Conservation (phyloP, 2,113 vertebrate species). For the Calyptommatus sinebrachiatus region DNA sequence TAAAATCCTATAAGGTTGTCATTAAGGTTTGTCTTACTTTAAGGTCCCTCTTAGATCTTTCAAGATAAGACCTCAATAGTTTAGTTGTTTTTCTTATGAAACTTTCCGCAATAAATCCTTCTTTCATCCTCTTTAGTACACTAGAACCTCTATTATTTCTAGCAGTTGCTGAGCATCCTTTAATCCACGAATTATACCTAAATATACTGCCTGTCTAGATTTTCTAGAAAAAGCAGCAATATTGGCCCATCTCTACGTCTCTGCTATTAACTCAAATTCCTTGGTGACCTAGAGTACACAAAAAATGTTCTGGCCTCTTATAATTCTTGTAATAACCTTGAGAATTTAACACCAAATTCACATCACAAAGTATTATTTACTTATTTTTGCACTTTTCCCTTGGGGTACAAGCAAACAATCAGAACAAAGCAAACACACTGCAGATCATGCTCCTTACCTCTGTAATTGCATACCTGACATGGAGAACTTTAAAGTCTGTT, state of each 20-base stretch:
- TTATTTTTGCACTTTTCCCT: too few relatives aligned
- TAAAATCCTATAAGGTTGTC: neutral
- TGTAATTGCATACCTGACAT: too few relatives aligned
- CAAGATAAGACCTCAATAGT: neutral
- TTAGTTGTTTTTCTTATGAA: constrained; percentile 4
- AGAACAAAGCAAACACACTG: neutral
- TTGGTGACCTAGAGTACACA: constrained; percentile 10
- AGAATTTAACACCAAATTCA: neutral
- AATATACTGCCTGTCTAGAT: neutral
- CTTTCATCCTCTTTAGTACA: constrained; percentile 23
- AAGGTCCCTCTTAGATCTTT: neutral
- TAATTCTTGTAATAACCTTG: neutral
- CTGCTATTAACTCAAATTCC: neutral
- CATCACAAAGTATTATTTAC: neutral
- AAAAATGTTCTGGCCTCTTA: constrained; percentile 3
- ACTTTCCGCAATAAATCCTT: neutral
- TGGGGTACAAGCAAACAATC: too few relatives aligned
- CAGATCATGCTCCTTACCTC: too few relatives aligned
- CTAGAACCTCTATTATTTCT: neutral
- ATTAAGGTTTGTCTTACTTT: neutral
- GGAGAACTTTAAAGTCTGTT: too few relatives aligned
- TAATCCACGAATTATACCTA: constrained; percentile 16
- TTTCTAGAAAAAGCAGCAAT: neutral
- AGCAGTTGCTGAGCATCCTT: neutral
- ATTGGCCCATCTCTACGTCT: neutral